Evolutionary conservation across 2,888 invertebrate genomes (phyloP), one percentile per base, ranked within the genome.

Genomic region (Erannis defoliaria): DNA sequence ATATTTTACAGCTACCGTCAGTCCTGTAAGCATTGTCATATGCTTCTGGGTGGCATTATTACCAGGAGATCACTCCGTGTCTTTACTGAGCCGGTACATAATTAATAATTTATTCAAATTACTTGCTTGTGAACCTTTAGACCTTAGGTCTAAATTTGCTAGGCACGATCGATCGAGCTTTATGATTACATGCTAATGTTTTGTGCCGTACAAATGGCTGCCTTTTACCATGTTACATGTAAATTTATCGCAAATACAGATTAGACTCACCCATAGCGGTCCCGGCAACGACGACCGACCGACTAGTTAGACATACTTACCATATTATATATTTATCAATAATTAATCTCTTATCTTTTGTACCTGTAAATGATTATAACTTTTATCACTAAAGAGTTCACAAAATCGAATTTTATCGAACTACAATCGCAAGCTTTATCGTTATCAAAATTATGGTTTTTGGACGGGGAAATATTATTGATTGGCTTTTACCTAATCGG

Each of bases 231-330:
- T n/a, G n/a, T 21, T n/a, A 1, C 18, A n/a, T 42, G 23, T 42
- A 12, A 5, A 29, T 19, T 10, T 9, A 19, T 19, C 18, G n/a
- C n/a, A n/a, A n/a, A 21, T 21, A n/a, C 31, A 38, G 18, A 53
- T 29, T 40, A 6, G 3, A 79, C 91, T 86, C 74, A 91, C 91
- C 90, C 85, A 86, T 85, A 63, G 79, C 78, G 78, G 72, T 74
- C 76, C 70, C 71, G 66, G 46, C 78, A 75, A 73, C 81, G 78
- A 72, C 84, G 67, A 74, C 64, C 72, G 73, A 68, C 68, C 76
- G 70, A 89, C 89, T 90, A 86, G 73, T 73, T 58, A 66, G 21
- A 38, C 38, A 58, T 70, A 73, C 66, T 71, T 67, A 70, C 66
- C 61, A 76, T 80, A 78, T 76, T 77, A 72, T 74, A 78, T 82